Evolutionary conservation across 2,113 vertebrate genomes (phyloP).

Genomic region (Gymnorhina tibicen): DNA sequence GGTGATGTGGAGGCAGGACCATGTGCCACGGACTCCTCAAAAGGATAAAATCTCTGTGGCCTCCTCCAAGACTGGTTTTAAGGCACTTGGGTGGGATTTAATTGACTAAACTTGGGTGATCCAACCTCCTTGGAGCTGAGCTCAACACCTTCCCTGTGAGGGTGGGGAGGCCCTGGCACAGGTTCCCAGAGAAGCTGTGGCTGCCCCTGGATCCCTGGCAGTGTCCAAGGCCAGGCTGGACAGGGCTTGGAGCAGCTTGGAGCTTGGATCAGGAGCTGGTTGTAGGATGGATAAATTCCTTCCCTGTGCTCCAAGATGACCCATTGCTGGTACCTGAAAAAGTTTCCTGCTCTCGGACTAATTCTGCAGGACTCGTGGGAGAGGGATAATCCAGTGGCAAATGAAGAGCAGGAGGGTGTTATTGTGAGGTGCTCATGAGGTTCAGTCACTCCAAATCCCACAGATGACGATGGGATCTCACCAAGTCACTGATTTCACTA

Average conservation of each 20-base stretch:
- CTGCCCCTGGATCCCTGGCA: not conserved
- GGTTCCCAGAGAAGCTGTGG: not conserved
- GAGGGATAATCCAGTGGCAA: not conserved
- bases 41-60: not conserved
- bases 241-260: not conserved
- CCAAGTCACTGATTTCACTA: not conserved
- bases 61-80: not conserved
- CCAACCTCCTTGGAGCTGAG: not conserved
- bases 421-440: not conserved
- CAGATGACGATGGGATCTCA: not conserved
- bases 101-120: not conserved
- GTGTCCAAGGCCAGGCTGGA: not conserved
- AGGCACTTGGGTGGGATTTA: not conserved
- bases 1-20: not conserved
- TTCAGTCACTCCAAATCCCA: not conserved
- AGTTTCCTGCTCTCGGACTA: not conserved
- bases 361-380: not conserved
- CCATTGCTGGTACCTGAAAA: not conserved
- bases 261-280: not conserved
- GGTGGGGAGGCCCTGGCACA: not conserved
- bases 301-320: not conserved
- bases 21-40: accelerated
- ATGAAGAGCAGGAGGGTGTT: not conserved
- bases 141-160: not conserved
- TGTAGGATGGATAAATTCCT: not conserved